Evolutionary conservation across 2,888 invertebrate genomes (phyloP), one percentile per base, ranked within the genome.

Genomic region (Tholera decimalis): DNA sequence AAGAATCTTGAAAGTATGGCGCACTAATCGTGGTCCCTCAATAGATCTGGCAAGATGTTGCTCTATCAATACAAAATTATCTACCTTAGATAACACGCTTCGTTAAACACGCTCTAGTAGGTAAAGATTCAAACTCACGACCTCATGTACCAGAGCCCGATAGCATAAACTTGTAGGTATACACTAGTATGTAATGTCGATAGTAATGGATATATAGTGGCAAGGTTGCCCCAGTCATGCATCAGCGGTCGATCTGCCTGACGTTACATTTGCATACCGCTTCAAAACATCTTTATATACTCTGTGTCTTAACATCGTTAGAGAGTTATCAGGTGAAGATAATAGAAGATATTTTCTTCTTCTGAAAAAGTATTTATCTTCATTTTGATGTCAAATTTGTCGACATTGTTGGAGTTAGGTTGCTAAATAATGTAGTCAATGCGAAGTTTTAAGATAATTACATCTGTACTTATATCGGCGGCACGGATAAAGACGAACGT

Each of bases 201-300:
- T 20, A 22, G 9, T 49, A 44, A 51, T 41, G 71, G 54, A 69
- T 61, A 68, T 22, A 35, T 54, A 49, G 20, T 8, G 30, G 24
- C 47, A 41, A 47, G 37, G 50, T 46, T 18, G 37, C 37, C 30
- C 54, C 37, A 64, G 56, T 18, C 43, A 51, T 60, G 59, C 35
- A 71, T 60, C 56, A 58, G 56, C 51, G 37, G 46, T 54, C 59
- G 56, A 62, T 63, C 66, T 62, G 49, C 50, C 39, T 55, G 64
- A 65, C 44, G 49, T 65, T 56, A 57, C 59, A 67, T 75, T 75
- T 70, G 59, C 75, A 74, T 75, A 65, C 33, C 30, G 51, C 41
- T 64, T 49, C 49, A 56, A 44, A 18, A 68, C n/a, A 37, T 22
- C 43, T 59, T 44, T 46, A 54, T 51, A 13, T 8, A 58, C n/a